These are phyloP conservation scores for Gavia stellata DNA, from an alignment of 2,113 vertebrate species.

Conservation along the genomic window DNA sequence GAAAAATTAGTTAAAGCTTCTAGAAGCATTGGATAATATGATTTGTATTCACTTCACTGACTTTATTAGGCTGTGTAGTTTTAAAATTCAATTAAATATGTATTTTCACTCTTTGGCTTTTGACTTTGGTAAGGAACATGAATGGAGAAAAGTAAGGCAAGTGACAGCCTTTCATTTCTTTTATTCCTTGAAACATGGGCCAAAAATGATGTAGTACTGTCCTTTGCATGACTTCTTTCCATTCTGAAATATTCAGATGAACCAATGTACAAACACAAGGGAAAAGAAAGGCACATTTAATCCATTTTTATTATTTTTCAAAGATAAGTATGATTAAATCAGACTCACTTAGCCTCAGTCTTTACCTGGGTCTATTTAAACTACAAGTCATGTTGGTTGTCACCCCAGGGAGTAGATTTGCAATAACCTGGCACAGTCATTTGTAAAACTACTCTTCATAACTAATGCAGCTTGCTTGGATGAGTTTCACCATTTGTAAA, in stretches of 20 bases:
- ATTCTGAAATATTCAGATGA: background rate
- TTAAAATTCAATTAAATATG: slow-evolving; percentile 61
- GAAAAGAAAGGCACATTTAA: background rate
- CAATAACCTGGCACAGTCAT: background rate
- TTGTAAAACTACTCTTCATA: slow-evolving; percentile 8
- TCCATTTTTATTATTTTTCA: background rate
- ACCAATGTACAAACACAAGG: background rate
- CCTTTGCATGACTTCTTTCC: background rate
- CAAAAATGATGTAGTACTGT: background rate
- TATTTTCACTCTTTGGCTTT: slow-evolving; percentile 37
- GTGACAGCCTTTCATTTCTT: background rate
- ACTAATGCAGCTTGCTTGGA: background rate
- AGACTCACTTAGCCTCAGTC: background rate
- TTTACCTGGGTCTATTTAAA: background rate
- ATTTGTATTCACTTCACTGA: slow-evolving; percentile 62
- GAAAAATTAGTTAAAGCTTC: slow-evolving; percentile 54
- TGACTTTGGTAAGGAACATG: slow-evolving; percentile 29
- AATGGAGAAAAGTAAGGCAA: background rate
- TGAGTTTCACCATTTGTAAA: slow-evolving; percentile 1
- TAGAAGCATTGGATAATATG: slow-evolving; percentile 54
- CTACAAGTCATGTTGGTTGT: background rate
- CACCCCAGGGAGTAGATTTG: background rate
- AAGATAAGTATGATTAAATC: background rate
- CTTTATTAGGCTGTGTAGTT: slow-evolving; percentile 60
- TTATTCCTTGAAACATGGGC: background rate